Percentiles rank a stretch among this genome's conserved stretches.
Conservation (phyloP, 1,140 invertebrate genomes). For the Macrocentrus cingulum region DNA sequence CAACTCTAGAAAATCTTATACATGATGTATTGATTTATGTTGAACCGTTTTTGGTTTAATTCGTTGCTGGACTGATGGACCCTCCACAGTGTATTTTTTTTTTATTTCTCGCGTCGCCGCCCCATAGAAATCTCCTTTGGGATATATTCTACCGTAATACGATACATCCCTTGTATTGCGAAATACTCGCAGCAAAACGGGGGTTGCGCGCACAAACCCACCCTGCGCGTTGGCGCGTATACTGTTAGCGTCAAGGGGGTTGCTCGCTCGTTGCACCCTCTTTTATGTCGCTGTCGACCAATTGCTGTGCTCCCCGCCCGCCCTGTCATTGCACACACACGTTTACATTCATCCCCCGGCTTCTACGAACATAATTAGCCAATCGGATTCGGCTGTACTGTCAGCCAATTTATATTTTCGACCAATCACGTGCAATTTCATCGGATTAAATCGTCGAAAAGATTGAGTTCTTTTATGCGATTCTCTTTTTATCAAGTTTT, state of each 20-base stretch:
- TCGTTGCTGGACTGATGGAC: too few species aligned
- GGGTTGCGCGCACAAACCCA: not conserved
- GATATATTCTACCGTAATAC: not conserved
- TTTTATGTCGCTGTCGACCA: not conserved
- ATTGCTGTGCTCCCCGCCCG: not conserved
- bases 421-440: too few species aligned
- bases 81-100: not conserved
- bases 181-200: not conserved
- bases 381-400: too few species aligned
- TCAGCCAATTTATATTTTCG: too few species aligned
- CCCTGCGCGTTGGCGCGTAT: not conserved
- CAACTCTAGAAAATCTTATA: too few species aligned
- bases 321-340: not conserved
- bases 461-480: too few species aligned
- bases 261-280: not conserved
- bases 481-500: too few species aligned
- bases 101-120: not conserved
- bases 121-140: not conserved
- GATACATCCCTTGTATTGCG: not conserved
- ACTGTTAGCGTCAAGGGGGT: not conserved
- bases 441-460: too few species aligned
- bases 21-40: too few species aligned
- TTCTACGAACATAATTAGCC: constrained; percentile 17
- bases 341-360: not conserved
- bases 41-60: too few species aligned